Percentiles rank a stretch among this genome's conserved stretches.
phyloP scores from a whole-genome alignment of 1,140 invertebrate species.

The Araneus ventricosus region DNA sequence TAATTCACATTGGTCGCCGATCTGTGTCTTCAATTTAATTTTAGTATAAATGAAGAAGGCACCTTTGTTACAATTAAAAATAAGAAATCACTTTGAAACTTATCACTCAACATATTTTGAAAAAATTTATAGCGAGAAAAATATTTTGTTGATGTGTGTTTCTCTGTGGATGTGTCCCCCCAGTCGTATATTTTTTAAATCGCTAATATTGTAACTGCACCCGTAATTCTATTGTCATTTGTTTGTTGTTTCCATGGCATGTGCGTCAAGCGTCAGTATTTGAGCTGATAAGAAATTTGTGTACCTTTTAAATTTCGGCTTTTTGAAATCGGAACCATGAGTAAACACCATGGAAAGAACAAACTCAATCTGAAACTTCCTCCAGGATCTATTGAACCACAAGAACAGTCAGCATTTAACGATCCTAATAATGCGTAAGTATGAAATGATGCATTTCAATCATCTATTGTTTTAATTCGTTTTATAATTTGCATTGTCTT shows the following conservation, averaged over 20 bases:
- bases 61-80: too few relatives aligned
- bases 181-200: neutral
- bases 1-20: too few relatives aligned
- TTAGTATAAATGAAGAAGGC: too few relatives aligned
- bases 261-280: slow-evolving; percentile 20
- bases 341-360: slow-evolving; percentile 84
- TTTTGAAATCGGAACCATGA: slow-evolving; percentile 56
- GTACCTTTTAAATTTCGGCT: neutral
- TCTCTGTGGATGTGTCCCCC: too few relatives aligned
- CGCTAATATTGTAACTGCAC: neutral
- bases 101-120: neutral
- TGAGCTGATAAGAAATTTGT: neutral
- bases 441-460: neutral
- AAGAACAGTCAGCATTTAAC: slow-evolving; percentile 85
- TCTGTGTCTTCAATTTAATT: too few relatives aligned
- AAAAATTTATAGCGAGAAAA: neutral
- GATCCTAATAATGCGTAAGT: slow-evolving; percentile 84
- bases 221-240: neutral
- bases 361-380: slow-evolving; percentile 95
- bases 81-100: too few relatives aligned
- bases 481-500: too few relatives aligned
- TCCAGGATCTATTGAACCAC: slow-evolving; percentile 90
- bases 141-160: neutral
- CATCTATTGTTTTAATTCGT: too few relatives aligned
- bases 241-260: slow-evolving; percentile 70